Evolutionary conservation across 64 coral and sea anemone species (phyloP).

Genomic region (Actinia tenebrosa): DNA sequence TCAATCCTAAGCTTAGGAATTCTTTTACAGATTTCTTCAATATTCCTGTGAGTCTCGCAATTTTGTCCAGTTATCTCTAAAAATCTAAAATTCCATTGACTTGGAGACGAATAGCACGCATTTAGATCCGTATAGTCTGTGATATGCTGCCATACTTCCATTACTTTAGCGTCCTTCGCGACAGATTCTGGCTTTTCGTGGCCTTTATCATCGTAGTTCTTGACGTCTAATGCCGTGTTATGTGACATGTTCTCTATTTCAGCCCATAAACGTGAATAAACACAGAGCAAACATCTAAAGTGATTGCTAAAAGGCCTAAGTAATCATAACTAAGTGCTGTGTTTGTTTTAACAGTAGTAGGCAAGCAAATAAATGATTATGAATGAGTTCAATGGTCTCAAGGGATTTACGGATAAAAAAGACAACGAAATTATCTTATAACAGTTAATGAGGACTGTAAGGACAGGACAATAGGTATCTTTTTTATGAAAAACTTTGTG

Average conservation of each 20-base stretch:
- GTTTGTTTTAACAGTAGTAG: neutral
- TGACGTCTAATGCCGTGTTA: neutral
- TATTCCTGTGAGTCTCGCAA: neutral
- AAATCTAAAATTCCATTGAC: constrained; percentile 46
- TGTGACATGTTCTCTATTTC: constrained; percentile 12
- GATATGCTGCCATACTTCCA: constrained; percentile 22
- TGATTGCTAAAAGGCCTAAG: neutral
- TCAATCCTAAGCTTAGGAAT: constrained; percentile 49
- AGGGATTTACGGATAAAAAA: neutral
- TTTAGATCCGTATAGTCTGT: neutral
- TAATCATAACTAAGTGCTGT: constrained; percentile 6
- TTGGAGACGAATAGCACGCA: neutral
- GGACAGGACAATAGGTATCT: neutral
- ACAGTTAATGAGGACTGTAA: neutral
- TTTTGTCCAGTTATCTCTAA: constrained; percentile 37
- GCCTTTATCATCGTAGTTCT: neutral
- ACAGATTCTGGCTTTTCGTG: neutral
- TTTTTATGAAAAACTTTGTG: neutral
- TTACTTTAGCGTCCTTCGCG: constrained; percentile 3
- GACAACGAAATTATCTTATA: neutral
- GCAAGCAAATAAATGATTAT: neutral
- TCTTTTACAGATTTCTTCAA: constrained; percentile 23
- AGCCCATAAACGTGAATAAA: neutral
- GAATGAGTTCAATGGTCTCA: neutral
- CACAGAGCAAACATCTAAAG: neutral